Base-by-base conservation (phyloP, 2,888 invertebrate species). In the Mycalesis mineus region DNA sequence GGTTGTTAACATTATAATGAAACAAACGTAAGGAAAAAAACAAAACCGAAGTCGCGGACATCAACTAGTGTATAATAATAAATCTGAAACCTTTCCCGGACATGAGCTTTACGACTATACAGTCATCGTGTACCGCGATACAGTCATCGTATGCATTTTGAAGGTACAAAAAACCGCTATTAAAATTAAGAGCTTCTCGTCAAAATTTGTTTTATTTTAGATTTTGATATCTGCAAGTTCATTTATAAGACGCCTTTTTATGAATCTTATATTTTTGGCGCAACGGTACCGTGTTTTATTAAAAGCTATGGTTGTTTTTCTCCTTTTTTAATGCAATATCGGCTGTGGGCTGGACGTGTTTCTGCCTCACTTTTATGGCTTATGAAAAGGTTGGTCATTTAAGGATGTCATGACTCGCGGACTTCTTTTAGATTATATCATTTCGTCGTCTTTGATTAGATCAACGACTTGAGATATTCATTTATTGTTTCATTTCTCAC, bases 41-140 rank as follows among this genome's bases (percentile, higher is more conserved):
- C n/a, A n/a, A n/a, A 6, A 15, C 40, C 17, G 15, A 2, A 41
- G 15, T 1, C 9, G 15, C 17, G 7, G 9, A 9, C 9, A 0
- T 7, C 15, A 2, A 5, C 22, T 22, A 22, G 22, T 11, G 11
- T 41, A 1, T 1, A 11, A 22, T 8, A 62, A 62, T 60, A 66
- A 63, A 63, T 58, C 33, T 60, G 62, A 64, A 56, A 62, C 61
- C 60, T 66, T 64, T 63, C 61, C 55, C 65, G 55, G 53, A 63
- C 65, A 64, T 65, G 63, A 64, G 31, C 58, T 65, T 65, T 61
- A 64, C 51, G 61, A 55, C 52, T 53, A 53, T 44, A 57, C 45
- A 59, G 54, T 33, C 45, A 42, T 56, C 61, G 56, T 58, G 61
- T 63, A 60, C 56, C 58, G 54, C 60, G 45, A 53, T 44, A 57